These are phyloP conservation scores for Myotis lucifugus DNA, from an alignment of 2,113 vertebrate species.

Conservation along the genomic window DNA sequence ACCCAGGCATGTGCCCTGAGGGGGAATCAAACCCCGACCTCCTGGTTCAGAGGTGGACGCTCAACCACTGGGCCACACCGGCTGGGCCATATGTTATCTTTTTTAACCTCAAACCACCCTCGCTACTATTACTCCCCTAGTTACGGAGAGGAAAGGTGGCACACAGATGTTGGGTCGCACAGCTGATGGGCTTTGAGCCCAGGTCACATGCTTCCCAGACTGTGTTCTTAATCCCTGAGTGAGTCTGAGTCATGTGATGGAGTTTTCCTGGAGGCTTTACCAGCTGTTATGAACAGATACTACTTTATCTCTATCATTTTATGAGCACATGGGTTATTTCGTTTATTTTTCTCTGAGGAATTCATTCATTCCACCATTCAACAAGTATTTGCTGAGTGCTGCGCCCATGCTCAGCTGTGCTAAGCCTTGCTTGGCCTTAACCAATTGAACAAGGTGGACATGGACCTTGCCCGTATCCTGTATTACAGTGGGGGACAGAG, in stretches of 20 bases:
- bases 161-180: background rate
- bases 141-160: background rate
- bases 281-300: background rate
- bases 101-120: background rate
- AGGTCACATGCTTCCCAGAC: background rate
- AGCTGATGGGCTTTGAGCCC: background rate
- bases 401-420: background rate
- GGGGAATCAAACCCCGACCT: too few species aligned
- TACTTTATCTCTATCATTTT: conserved; percentile 8
- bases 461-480: background rate
- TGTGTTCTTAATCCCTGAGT: background rate
- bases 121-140: background rate
- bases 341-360: background rate
- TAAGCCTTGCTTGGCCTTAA: background rate
- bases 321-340: background rate
- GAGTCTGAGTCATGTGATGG: background rate
- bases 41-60: too few species aligned
- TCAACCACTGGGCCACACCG: too few species aligned
- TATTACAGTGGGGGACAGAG: background rate
- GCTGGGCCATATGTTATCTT: too few species aligned
- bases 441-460: background rate
- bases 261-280: background rate
- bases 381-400: background rate
- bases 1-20: too few species aligned
- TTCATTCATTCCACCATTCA: background rate